Evolutionary conservation across 1,140 invertebrate genomes (phyloP).

Genomic region (Lutraria rhynchaena): DNA sequence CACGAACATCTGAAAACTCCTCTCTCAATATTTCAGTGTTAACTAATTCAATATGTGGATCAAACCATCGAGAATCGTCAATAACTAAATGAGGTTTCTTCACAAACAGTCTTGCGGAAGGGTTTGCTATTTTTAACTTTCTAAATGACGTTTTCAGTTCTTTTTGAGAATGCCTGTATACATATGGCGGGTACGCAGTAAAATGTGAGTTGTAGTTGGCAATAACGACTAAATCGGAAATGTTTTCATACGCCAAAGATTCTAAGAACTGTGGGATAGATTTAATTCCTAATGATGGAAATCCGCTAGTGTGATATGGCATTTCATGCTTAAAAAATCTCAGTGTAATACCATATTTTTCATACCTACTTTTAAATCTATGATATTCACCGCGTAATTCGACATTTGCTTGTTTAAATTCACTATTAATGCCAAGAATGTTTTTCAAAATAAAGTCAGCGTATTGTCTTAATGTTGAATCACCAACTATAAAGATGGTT

Average conservation of each 20-base stretch:
- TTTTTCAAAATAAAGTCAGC: slow-evolving; percentile 27
- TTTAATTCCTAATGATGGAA: background rate
- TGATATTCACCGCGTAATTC: slow-evolving; percentile 19
- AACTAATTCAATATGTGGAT: slow-evolving; percentile 1
- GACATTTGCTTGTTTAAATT: background rate
- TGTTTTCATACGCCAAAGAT: background rate
- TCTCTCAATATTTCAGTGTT: slow-evolving; percentile 13
- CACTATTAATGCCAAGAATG: background rate
- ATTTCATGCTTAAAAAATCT: slow-evolving; percentile 48
- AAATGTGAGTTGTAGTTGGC: slow-evolving; percentile 32
- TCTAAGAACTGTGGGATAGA: background rate
- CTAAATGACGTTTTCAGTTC: background rate
- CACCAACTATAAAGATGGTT: slow-evolving; percentile 20
- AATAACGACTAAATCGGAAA: slow-evolving; percentile 12
- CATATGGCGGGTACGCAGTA: slow-evolving; percentile 8
- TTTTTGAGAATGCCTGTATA: background rate
- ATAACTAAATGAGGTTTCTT: slow-evolving; percentile 31
- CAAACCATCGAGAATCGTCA: slow-evolving; percentile 43
- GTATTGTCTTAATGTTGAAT: slow-evolving; percentile 42
- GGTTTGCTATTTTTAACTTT: slow-evolving; percentile 11
- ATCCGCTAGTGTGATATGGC: slow-evolving; percentile 33
- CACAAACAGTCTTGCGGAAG: slow-evolving; percentile 18
- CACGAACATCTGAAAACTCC: slow-evolving; percentile 18
- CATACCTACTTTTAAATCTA: background rate
- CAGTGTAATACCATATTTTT: slow-evolving; percentile 31